These are phyloP conservation scores for Uria lomvia DNA, from an alignment of 2,113 vertebrate genomes.

Conservation along the genomic window DNA sequence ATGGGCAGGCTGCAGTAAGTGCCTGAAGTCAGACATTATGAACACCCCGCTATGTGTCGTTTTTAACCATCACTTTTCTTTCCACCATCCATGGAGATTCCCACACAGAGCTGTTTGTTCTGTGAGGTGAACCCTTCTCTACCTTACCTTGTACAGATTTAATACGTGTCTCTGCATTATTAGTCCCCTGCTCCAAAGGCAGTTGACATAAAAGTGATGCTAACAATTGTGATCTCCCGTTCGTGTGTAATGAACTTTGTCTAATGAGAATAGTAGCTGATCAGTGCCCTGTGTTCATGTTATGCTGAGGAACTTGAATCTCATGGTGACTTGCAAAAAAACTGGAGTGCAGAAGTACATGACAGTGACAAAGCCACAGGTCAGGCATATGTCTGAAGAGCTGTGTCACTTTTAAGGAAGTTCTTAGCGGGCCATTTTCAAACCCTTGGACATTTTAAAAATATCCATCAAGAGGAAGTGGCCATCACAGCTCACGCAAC, in stretches of 20 bases:
- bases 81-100: background rate
- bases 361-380: background rate
- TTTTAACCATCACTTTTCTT: background rate
- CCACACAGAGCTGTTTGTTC: background rate
- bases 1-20: background rate
- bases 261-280: background rate
- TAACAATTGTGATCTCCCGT: background rate
- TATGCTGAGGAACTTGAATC: background rate
- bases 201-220: background rate
- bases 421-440: background rate
- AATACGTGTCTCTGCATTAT: background rate
- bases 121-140: background rate
- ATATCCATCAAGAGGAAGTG: background rate
- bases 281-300: background rate
- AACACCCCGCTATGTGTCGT: background rate
- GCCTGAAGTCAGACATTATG: background rate
- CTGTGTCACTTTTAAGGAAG: constrained; percentile 6
- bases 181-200: background rate
- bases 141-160: background rate
- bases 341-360: background rate
- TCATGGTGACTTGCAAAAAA: constrained; percentile 26
- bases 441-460: background rate
- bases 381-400: background rate
- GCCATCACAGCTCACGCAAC: background rate
- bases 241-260: background rate